A percentile compares a stretch with the other conserved stretches of the same genome.
Conservation (phyloP, 2,888 invertebrate species). For the Cecidostiba fungosa region DNA sequence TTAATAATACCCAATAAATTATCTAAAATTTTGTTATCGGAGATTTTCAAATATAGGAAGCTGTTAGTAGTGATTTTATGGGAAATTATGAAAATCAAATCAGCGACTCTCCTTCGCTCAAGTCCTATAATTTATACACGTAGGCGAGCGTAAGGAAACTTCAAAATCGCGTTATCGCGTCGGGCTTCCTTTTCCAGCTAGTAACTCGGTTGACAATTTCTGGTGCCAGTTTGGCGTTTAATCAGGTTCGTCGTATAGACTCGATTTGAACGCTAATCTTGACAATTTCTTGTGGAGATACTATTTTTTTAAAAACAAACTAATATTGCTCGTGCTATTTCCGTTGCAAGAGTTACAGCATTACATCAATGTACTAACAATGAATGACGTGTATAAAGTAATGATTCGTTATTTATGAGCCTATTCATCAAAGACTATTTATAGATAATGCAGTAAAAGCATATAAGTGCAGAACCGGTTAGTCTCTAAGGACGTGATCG, state of each 20-base stretch:
- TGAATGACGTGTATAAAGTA: not conserved
- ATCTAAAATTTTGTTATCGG: not conserved
- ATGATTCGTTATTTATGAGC: conserved; percentile 28
- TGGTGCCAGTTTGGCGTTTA: conserved; percentile 29
- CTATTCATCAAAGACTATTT: conserved; percentile 11
- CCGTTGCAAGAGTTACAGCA: not conserved
- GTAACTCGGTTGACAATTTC: conserved; percentile 35
- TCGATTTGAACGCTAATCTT: conserved; percentile 37
- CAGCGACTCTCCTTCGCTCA: not conserved
- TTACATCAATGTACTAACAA: not conserved
- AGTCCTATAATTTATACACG: conserved; percentile 35
- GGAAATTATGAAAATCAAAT: conserved; percentile 18
- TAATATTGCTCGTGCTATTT: not conserved
- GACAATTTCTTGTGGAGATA: conserved; percentile 1
- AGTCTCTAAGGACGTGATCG: conserved; percentile 2
- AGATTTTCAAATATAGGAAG: not conserved
- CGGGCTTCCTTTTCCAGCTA: conserved; percentile 3
- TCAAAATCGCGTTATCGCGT: conserved; percentile 26
- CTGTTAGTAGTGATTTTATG: not conserved
- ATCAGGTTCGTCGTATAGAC: conserved; percentile 33
- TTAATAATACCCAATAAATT: no score
- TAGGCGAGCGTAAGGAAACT: conserved; percentile 8
- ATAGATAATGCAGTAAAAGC: conserved; percentile 27
- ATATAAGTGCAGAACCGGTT: conserved; percentile 10
- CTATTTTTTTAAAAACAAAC: conserved; percentile 22